Base-by-base conservation (phyloP, 2,797 vertebrate species). In the Champsocephalus gunnari region DNA sequence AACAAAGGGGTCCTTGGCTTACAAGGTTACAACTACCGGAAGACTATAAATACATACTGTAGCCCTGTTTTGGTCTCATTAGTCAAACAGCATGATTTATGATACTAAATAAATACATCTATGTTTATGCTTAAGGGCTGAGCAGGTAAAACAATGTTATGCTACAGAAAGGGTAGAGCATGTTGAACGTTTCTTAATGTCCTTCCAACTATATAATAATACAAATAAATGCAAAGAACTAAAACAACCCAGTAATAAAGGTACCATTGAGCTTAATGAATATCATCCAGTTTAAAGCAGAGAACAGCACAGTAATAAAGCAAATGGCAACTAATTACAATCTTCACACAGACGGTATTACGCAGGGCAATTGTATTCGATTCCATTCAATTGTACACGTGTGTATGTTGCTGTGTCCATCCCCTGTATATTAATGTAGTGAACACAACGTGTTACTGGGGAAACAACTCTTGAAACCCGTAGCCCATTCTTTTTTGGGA, bases 381-480 rank as follows among this genome's bases (percentile, higher is more conserved):
- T 79, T 60, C n/a, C 32, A 64, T 75, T 70, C 54, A 51, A 69
- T 17, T 28, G 49, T 41, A 57, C 44, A 77, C 68, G 73, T 91
- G 79, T 84, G 79, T 50, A 32, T 57, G 54, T 59, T 64, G 43
- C 69, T 32, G 51, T 59, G 38, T 71, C 75, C 61, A 57, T 16
- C 58, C 41, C 5, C 48, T 51, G 32, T 47, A 67, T 12, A 83
- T 86, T 78, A 57, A 82, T 50, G n/a, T 44, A 67, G 79, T 49
- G 45, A 66, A 85, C 85, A 83, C 87, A 84, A 79, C 66, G 13
- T 72, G 80, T 87, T 89, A 74, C 79, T 69, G 71, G 69, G 73
- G 63, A 87, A 85, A 71, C 57, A 84, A 83, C 79, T 85, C 72
- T 79, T 82, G 84, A 89, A 92, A 90, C 59, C 55, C 79, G 49